Percentiles rank a stretch among this genome's conserved stretches.
These are phyloP conservation scores for Phymatocera aterrima DNA, from an alignment of 2,888 invertebrate species.

Conservation along the genomic window DNA sequence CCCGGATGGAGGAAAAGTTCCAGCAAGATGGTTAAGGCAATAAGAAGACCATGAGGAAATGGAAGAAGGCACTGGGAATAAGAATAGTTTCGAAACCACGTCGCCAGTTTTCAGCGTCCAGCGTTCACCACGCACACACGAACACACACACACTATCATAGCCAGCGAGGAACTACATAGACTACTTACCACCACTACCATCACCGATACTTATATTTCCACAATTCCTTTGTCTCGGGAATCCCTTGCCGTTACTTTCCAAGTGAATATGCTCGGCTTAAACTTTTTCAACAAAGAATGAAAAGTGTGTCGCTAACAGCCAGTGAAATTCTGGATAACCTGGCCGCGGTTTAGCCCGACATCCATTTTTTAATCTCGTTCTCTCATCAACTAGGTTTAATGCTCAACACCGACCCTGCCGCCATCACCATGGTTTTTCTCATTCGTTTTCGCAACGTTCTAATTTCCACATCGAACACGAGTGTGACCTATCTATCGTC, in stretches of 20 bases:
- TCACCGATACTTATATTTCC: conserved; percentile 15
- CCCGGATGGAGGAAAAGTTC: conserved; percentile 50
- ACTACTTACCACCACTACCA: too few relatives aligned
- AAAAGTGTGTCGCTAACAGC: conserved; percentile 6
- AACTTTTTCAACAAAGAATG: conserved; percentile 48
- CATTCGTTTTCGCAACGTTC: too few relatives aligned
- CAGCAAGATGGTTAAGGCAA: conserved; percentile 61
- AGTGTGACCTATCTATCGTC: too few relatives aligned
- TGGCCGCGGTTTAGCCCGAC: not conserved
- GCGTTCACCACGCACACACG: conserved; percentile 20
- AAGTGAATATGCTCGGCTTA: conserved; percentile 54
- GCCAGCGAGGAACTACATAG: too few relatives aligned
- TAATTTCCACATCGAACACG: too few relatives aligned
- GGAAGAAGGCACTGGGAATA: conserved; percentile 43
- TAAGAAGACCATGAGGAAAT: conserved; percentile 51
- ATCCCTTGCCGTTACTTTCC: conserved; percentile 54
- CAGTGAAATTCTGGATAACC: not conserved
- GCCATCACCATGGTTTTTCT: too few relatives aligned
- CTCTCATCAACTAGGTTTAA: too few relatives aligned
- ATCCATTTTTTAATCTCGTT: not conserved
- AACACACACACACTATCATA: conserved; percentile 9
- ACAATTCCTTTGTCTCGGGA: conserved; percentile 45
- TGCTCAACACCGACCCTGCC: too few relatives aligned
- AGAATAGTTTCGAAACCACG: conserved; percentile 55
- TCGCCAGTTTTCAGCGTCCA: conserved; percentile 44